These are phyloP conservation scores for Natrix natrix DNA, from an alignment of 2,797 vertebrate species.

Conservation along the genomic window DNA sequence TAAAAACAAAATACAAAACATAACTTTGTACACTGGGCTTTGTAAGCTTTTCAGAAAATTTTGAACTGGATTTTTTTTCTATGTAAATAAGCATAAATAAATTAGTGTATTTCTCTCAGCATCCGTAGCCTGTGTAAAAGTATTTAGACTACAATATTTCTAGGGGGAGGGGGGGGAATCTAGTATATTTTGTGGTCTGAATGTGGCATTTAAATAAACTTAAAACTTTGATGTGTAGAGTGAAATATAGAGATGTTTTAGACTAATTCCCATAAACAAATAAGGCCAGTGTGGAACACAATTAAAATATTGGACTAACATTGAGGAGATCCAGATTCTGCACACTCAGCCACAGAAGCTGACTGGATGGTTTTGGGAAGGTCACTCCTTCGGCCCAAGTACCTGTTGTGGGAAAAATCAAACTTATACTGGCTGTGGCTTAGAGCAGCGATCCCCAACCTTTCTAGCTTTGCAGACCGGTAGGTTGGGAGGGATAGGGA, in stretches of 20 bases:
- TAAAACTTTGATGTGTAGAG: neutral
- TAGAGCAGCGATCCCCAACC: neutral
- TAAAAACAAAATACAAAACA: neutral
- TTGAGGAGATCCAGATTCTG: neutral
- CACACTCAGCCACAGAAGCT: neutral
- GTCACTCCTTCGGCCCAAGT: neutral
- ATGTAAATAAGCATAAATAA: neutral
- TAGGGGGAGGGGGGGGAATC: neutral
- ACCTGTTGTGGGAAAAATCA: neutral
- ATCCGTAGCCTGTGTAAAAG: neutral
- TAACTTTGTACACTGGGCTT: neutral
- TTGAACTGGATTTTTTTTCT: neutral
- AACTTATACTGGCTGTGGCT: neutral
- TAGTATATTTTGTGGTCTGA: neutral
- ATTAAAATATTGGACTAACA: neutral
- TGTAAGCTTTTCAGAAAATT: neutral
- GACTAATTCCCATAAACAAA: neutral
- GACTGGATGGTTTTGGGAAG: neutral
- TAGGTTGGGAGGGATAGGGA: too few species aligned
- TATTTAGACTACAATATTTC: neutral
- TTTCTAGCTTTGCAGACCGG: too few species aligned
- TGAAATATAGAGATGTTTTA: neutral
- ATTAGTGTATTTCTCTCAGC: neutral
- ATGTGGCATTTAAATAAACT: neutral
- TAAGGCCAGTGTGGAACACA: neutral